A percentile compares a stretch with the other conserved stretches of the same genome.
Conservation (phyloP, 2,888 invertebrate genomes). For the Petrophora chlorosata region DNA sequence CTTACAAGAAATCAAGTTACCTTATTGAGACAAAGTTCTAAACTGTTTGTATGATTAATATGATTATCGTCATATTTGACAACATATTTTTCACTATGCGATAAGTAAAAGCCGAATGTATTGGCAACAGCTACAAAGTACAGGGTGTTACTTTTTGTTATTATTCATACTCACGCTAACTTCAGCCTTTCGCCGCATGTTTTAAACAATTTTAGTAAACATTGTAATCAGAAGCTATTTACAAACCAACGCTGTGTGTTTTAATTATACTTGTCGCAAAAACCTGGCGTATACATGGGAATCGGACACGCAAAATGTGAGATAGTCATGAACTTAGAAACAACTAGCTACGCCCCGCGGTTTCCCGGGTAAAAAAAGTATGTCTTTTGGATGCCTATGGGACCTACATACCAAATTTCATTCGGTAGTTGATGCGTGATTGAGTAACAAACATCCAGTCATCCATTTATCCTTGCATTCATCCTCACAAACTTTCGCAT, state of each 20-base stretch:
- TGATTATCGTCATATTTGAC: neutral
- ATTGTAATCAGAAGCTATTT: slow-evolving; percentile 70
- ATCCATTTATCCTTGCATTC: too few relatives aligned
- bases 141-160: slow-evolving; percentile 32
- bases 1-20: neutral
- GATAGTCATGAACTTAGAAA: too few relatives aligned
- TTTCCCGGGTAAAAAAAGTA: too few relatives aligned
- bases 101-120: slow-evolving; percentile 32
- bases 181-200: slow-evolving; percentile 87
- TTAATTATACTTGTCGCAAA: neutral
- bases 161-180: slow-evolving; percentile 86
- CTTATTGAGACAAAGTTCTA: slow-evolving; percentile 12
- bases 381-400: too few relatives aligned
- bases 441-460: too few relatives aligned
- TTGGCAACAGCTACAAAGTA: slow-evolving; percentile 30
- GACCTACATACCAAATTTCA: too few relatives aligned
- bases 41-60: slow-evolving; percentile 1
- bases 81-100: slow-evolving; percentile 26
- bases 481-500: too few relatives aligned
- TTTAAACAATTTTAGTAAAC: slow-evolving; percentile 66
- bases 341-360: too few relatives aligned
- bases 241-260: slow-evolving; percentile 48
- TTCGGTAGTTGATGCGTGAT: too few relatives aligned
- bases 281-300: slow-evolving; percentile 2
- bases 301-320: neutral